Base-by-base conservation (phyloP, 2,797 vertebrate genomes). In the Myotis vivesi region DNA sequence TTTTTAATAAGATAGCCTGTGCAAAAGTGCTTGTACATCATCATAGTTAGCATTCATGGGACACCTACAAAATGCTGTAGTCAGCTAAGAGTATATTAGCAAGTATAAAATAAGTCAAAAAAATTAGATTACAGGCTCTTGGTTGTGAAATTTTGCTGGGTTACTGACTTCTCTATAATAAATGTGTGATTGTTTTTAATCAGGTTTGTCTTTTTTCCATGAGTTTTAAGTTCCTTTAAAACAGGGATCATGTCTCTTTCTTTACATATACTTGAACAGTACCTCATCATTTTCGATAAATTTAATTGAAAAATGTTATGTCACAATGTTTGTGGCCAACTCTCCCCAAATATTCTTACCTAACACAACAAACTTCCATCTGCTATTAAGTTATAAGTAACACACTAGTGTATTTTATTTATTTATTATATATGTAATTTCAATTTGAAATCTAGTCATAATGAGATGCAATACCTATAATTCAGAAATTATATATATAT, bases 141-240 rank as follows among this genome's bases (percentile, higher is more conserved):
- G 16, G 25, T 49, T 66, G 8, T 36, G 30, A 88, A 68, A 80
- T 68, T 72, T 85, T 92, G 10, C 49, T 51, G 22, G 38, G 8
- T 79, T 73, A n/a, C 6, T 84, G n/a, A 87, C 8, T 68, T 75
- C 30, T n/a, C 81, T 57, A 62, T n/a, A 76, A 44, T 62, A 90
- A 93, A 76, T 62, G 71, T 84, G 15, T 44, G 49, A 49, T 88
- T 25, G 4, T 36, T 91, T 88, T 51, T 41, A 84, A 84, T 59
- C 17, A 72, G 66, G 13, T 2, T 36, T 11, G 41, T 28, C 51
- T n/a, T n/a, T 28, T 5, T 0, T 5, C n/a, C 59, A 15, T 76
- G 19, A 84, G 23, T 44, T 87, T 95, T 57, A 90, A 76, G 22
- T 10, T 81, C 23, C 22, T 90, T 88, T 77, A 71, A 89, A 85